These are phyloP conservation scores for Phylloscopus trochiloides DNA, from an alignment of 2,113 vertebrate genomes.

Conservation along the genomic window DNA sequence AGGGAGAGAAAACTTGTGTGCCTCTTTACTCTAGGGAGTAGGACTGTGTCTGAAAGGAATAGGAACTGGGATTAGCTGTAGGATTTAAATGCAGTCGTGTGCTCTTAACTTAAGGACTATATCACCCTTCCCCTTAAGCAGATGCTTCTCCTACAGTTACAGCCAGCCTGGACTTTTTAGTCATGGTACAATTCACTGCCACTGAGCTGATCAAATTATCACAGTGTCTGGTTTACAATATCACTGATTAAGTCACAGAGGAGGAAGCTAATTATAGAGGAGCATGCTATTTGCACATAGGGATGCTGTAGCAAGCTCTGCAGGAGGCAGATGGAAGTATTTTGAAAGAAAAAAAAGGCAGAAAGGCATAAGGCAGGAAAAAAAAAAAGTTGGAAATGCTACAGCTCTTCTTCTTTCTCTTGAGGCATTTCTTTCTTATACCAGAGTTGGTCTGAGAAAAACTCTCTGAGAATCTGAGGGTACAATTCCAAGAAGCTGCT, in stretches of 20 bases:
- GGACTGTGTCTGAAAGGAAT: neutral
- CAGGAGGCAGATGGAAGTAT: slow-evolving; percentile 40
- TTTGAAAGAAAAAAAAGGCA: slow-evolving; percentile 10
- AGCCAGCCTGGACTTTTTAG: slow-evolving; percentile 7
- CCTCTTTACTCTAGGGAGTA: neutral
- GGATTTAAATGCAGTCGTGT: neutral
- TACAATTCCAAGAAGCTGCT: neutral
- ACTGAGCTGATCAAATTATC: slow-evolving; percentile 63
- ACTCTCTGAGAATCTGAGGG: neutral
- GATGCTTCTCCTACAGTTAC: slow-evolving; percentile 3
- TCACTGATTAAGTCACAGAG: slow-evolving; percentile 64
- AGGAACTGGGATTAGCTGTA: neutral
- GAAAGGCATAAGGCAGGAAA: neutral
- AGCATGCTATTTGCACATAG: slow-evolving; percentile 41
- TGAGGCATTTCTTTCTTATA: neutral
- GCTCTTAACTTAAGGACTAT: neutral
- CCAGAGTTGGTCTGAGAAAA: neutral
- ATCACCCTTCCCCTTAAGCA: neutral
- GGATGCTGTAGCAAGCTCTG: slow-evolving; percentile 47
- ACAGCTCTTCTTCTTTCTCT: neutral
- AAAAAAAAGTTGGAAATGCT: neutral
- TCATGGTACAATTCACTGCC: slow-evolving; percentile 38
- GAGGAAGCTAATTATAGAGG: slow-evolving; percentile 63
- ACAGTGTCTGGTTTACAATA: slow-evolving; percentile 60
- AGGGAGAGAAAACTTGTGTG: neutral